Percentiles rank a stretch among this genome's conserved stretches.
phyloP scores from a whole-genome alignment of 2,113 vertebrate genomes.

The Cnemophilus loriae region DNA sequence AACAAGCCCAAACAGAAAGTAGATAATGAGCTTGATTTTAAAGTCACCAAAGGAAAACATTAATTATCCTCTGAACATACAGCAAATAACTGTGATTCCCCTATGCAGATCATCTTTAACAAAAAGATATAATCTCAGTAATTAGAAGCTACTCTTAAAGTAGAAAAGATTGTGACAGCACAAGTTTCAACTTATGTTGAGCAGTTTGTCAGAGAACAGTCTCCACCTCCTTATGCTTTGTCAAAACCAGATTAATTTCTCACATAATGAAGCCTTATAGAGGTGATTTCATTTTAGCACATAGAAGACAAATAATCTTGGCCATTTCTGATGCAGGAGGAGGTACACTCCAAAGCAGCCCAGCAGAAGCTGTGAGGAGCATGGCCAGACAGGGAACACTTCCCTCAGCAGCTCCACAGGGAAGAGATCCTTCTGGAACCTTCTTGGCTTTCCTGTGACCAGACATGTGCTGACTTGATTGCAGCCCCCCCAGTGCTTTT shows the following conservation, averaged over 20 bases:
- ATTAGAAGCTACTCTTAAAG: not conserved
- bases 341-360: not conserved
- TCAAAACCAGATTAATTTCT: not conserved
- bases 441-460: not conserved
- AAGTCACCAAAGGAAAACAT: not conserved
- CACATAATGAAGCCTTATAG: not conserved
- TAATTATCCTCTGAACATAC: not conserved
- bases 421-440: not conserved
- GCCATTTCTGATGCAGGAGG: not conserved
- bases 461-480: rapidly evolving
- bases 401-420: not conserved
- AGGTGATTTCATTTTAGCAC: not conserved
- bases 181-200: not conserved
- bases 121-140: not conserved
- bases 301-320: not conserved
- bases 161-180: not conserved
- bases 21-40: not conserved
- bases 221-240: not conserved
- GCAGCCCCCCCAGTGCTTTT: not conserved
- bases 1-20: not conserved
- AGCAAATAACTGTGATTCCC: not conserved
- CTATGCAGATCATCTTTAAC: not conserved
- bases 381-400: not conserved
- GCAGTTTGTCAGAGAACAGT: not conserved
- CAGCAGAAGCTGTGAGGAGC: not conserved